Base-by-base conservation (phyloP, 1,140 invertebrate genomes). In the Acromyrmex echinatior region DNA sequence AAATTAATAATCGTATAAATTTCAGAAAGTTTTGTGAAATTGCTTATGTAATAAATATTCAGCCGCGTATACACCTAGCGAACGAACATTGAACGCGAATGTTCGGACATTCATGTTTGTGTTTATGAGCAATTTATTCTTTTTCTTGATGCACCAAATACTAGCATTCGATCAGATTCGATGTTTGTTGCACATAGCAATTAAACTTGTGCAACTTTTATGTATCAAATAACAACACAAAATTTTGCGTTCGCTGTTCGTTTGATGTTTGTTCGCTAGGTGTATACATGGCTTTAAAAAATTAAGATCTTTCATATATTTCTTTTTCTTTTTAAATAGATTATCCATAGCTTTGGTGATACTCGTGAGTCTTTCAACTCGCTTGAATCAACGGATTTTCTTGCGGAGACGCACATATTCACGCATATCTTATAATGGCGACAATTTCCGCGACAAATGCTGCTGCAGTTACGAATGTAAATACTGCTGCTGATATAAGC, bases 401-500 rank as follows among this genome's bases (percentile, higher is more conserved):
- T 21, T 60, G 12, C n/a, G 18, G 12, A 45, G 68, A 68, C 51
- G 66, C 9, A 3, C 35, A 25, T 39, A 16, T 60, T 89, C 65
- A 88, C 56, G 86, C 81, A 60, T 93, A 95, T 86, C 93, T 95
- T 70, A 96, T 94, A 0, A 96, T 96, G 31, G 96, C 91, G 51
- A 96, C 93, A 35, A 96, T 94, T 88, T 97, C 96, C 0, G 94
- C 66, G 10, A 95, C 92, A 87, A 96, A 96, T n/a, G 96, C 93
- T 9, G 93, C 74, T 0, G 95, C 95, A 87, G 96, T 96, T 16
- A 96, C 86, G 85, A 96, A 96, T 9, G 96, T 94, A 86, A 97
- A 96, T n/a, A 96, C 92, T 7, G 96, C 95, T 0, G 96, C 95
- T 0, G 96, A 95, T 88, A 96, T 96, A 91, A 97, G 92, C 96